Conservation (phyloP, 2,113 vertebrate species). For the Hydrochoerus hydrochaeris region DNA sequence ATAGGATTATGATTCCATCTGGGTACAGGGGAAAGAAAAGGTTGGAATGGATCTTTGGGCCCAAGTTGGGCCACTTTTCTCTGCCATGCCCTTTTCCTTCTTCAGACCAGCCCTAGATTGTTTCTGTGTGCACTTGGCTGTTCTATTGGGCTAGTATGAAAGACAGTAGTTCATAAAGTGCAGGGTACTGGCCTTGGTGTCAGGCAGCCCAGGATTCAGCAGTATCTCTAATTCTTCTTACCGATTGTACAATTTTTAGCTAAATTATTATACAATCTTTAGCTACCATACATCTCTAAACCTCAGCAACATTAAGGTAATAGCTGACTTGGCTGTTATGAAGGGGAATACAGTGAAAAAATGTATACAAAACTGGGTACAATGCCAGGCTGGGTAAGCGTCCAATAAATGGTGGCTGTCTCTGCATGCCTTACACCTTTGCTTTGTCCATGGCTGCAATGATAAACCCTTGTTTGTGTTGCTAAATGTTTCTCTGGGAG, state of each 20-base stretch:
- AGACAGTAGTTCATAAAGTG: not conserved
- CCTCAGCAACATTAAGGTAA: not conserved
- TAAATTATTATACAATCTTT: not conserved
- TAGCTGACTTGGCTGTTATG: too few species aligned
- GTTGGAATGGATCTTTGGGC: not conserved
- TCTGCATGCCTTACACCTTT: too few species aligned
- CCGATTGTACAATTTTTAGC: not conserved
- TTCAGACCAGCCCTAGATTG: too few species aligned
- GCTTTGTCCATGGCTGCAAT: not conserved
- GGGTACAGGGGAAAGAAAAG: not conserved
- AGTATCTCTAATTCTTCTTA: rapidly evolving
- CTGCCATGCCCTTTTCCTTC: not conserved
- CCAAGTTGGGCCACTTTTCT: not conserved
- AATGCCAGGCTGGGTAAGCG: not conserved
- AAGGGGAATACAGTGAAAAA: too few species aligned
- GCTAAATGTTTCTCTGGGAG: not conserved
- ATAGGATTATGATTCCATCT: not conserved
- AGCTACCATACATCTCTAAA: not conserved
- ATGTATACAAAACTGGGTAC: too few species aligned
- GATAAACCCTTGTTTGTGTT: not conserved
- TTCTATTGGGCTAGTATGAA: not conserved
- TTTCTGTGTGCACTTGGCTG: rapidly evolving
- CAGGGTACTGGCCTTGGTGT: rapidly evolving
- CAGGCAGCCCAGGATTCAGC: not conserved
- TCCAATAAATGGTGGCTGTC: not conserved